Percentiles rank a stretch among this genome's conserved stretches.
These are phyloP conservation scores for Acanthopagrus latus DNA, from an alignment of 2,797 vertebrate genomes.

Conservation along the genomic window DNA sequence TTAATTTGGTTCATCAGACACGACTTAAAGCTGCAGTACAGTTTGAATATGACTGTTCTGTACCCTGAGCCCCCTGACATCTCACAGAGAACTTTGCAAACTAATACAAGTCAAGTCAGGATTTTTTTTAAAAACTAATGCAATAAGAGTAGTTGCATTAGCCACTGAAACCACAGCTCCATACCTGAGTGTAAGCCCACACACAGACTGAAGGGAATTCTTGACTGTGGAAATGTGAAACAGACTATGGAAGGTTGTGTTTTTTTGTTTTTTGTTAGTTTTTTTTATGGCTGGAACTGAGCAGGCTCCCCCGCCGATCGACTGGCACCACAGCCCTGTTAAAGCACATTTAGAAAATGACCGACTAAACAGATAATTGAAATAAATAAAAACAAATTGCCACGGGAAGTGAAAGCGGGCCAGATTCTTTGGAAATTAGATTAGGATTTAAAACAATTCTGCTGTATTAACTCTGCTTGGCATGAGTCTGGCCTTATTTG, in stretches of 20 bases:
- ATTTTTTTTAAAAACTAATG: background rate
- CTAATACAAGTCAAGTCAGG: background rate
- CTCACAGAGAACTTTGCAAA: background rate
- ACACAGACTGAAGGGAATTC: constrained; percentile 51
- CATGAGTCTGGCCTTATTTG: constrained; percentile 44
- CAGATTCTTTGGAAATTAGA: constrained; percentile 64
- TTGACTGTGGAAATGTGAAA: constrained; percentile 56
- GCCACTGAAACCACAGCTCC: constrained; percentile 41
- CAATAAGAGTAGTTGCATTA: constrained; percentile 19
- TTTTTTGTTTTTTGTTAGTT: constrained; percentile 7
- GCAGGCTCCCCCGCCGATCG: constrained; percentile 5
- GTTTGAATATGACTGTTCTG: too few species aligned
- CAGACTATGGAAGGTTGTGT: constrained; percentile 24
- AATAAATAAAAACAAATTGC: constrained; percentile 76
- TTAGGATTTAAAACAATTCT: constrained; percentile 29
- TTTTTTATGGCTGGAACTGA: constrained; percentile 55
- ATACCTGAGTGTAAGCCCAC: constrained; percentile 53
- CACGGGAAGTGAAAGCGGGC: constrained; percentile 55
- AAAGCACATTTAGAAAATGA: constrained; percentile 76
- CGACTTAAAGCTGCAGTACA: too few species aligned
- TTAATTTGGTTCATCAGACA: too few species aligned
- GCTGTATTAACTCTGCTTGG: constrained; percentile 35
- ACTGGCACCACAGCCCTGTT: constrained; percentile 75
- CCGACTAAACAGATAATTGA: constrained; percentile 77
- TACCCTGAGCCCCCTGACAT: too few species aligned